Evolutionary conservation across 2,113 vertebrate genomes (phyloP), one percentile per base, ranked within the genome.

Genomic region (Cacatua alba): DNA sequence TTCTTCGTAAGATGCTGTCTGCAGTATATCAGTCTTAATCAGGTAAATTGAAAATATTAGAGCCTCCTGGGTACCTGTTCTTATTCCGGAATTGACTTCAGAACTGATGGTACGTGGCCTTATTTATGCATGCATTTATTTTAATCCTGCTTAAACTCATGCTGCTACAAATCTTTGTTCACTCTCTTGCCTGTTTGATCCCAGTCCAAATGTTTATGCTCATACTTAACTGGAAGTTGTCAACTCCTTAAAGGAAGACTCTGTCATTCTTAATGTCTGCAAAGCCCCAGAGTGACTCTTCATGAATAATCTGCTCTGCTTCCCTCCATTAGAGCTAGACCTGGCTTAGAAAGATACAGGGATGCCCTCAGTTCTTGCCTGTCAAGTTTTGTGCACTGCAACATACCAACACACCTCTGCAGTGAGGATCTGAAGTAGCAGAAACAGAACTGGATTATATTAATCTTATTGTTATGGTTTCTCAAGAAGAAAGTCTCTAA

Each of bases 61-160:
- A 74, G 55, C 64, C 82, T 92, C 80, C 74, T 76, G 51, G 49
- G 69, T 82, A 35, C 69, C 77, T 41, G 21, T 82, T 92, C 70
- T 52, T 87, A 33, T 46, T 68, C 82, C 85, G 87, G 78, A 68
- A 52, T 2, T 37, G 25, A 46, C 81, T 85, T 71, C 72, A 95
- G 82, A 90, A 86, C 64, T 31, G 75, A 8, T 87, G 46, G 33
- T 67, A 33, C 17, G 3, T 78, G 93, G 77, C 82, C 68, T 71
- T 91, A 86, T 93, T 93, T 95, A 81, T 94, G 92, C 69, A 90
- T 71, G 46, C 75, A 88, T 96, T 95, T 95, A 78, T 88, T 96
- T 92, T 95, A 96, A 96, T 94, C 90, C 88, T 53, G 64, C 65
- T 94, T 93, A 86, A 93, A 94, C 76, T 90, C 95, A 75, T 90